Base-by-base conservation (phyloP, 2,797 vertebrate genomes). In the Buceros bicornis region DNA sequence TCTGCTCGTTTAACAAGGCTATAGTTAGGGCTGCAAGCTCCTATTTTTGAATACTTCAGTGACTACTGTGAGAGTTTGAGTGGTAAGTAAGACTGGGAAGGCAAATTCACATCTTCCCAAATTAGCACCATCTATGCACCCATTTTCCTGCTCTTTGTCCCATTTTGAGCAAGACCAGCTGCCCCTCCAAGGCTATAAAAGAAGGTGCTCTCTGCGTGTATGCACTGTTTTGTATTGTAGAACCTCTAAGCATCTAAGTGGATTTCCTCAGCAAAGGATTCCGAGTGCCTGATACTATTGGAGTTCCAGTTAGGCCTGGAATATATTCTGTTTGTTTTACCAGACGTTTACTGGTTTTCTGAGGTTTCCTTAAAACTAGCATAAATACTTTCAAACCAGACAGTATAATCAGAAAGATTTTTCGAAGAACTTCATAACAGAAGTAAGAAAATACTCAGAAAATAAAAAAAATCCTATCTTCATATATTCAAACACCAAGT, bases 51-150 rank as follows among this genome's bases (percentile, higher is more conserved):
- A 66, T 65, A 81, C 37, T 87, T 92, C 16, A 81, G 80, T 16
- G 14, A 96, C 76, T 96, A 37, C 92, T 77, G 70, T 90, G 90
- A 92, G 81, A 70, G 13, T 76, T 60, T 73, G 70, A 79, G 87
- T 70, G 84, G 70, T 76, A 82, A 76, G 72, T 67, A 86, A 81
- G 65, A 72, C 73, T 76, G 54, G 77, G 82, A 91, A 92, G 65
- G 64, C 67, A 87, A 90, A 87, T 90, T 95, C 86, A 80, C 93
- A 70, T 96, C 83, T 90, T 96, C 82, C 80, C 53, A 85, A 92
- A 94, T 95, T 95, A 94, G 91, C 86, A 95, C n/a, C 29, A 33
- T 91, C 93, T 25, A 1, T 12, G 40, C 54, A 92, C 48, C 66
- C 80, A 10, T 86, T 95, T 94, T 94, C 60, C 58, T 89, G 62